Evolutionary conservation across 1,140 invertebrate species (phyloP), one percentile per base, ranked within the genome.

Genomic region (Cyphomyrmex costatus): DNA sequence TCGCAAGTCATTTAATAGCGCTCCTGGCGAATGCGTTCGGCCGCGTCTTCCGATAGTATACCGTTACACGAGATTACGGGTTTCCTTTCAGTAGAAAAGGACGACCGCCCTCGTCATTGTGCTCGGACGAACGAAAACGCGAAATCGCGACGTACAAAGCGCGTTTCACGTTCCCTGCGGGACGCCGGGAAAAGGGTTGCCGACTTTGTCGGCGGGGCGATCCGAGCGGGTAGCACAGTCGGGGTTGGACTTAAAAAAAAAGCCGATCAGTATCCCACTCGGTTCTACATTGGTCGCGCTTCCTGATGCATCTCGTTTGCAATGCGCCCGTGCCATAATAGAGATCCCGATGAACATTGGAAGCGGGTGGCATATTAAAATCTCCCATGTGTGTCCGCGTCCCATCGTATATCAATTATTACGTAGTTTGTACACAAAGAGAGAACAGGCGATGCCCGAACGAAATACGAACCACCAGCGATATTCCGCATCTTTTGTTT

Each of bases 251-350:
- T 82, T 42, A 73, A 88, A 90, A 90, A 90, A 90, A 88, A 86
- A 90, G 78, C 86, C 89, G 89, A 90, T 90, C 89, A 90, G 89
- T 90, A 90, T 90, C 89, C 89, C 89, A 88, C 83, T 88, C 86
- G 89, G 30, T 86, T 88, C 78, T 71, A 89, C 89, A 90, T 90
- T 88, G 89, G 89, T 90, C 89, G 89, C 73, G 89, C 79, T 90
- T 90, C 83, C 89, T 86, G 89, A 90, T 88, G 89, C 89, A 90
- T 89, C 89, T 86, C 89, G 89, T 88, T 90, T 83, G 86, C 82
- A 77, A 65, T 73, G 49, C 71, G 53, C 85, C 60, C 68, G 60
- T 78, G 61, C 56, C 70, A 90, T 90, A 90, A 90, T 90, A 84
- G 89, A 90, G 88, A 90, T 82, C 77, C 89, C 42, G 88, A 27